phyloP scores from a whole-genome alignment of 2,888 invertebrate species.

The Molanna angustata region DNA sequence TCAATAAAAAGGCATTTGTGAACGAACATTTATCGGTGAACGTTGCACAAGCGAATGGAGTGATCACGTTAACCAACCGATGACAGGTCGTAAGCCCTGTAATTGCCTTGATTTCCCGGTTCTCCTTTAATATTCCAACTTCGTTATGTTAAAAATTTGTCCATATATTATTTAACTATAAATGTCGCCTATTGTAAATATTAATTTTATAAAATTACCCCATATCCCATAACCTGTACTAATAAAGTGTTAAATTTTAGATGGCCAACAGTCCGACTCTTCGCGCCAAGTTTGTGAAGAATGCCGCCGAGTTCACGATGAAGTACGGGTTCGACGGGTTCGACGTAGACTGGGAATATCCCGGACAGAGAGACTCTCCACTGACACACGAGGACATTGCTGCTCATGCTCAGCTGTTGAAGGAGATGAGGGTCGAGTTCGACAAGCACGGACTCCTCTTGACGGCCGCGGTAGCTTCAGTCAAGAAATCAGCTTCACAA shows the following conservation, averaged over 20 bases:
- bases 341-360: conserved; percentile 65
- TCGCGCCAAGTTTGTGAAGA: conserved; percentile 48
- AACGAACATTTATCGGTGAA: too few relatives aligned
- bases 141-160: too few relatives aligned
- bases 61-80: too few relatives aligned
- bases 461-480: conserved; percentile 54
- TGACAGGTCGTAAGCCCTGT: too few relatives aligned
- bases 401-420: conserved; percentile 44
- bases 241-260: conserved; percentile 8
- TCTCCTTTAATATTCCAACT: too few relatives aligned
- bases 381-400: conserved; percentile 39
- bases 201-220: too few relatives aligned
- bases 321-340: conserved; percentile 59
- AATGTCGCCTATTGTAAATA: too few relatives aligned
- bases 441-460: conserved; percentile 44
- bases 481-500: conserved; percentile 40
- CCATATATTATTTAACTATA: too few relatives aligned
- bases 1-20: too few relatives aligned
- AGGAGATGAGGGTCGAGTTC: conserved; percentile 48
- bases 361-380: conserved; percentile 45
- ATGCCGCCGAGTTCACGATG: conserved; percentile 47
- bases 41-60: too few relatives aligned
- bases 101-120: too few relatives aligned
- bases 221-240: too few relatives aligned
- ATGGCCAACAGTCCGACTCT: conserved; percentile 38